These are phyloP conservation scores for Carcharodon carcharias DNA, from an alignment of 2,797 vertebrate species.

Conservation along the genomic window DNA sequence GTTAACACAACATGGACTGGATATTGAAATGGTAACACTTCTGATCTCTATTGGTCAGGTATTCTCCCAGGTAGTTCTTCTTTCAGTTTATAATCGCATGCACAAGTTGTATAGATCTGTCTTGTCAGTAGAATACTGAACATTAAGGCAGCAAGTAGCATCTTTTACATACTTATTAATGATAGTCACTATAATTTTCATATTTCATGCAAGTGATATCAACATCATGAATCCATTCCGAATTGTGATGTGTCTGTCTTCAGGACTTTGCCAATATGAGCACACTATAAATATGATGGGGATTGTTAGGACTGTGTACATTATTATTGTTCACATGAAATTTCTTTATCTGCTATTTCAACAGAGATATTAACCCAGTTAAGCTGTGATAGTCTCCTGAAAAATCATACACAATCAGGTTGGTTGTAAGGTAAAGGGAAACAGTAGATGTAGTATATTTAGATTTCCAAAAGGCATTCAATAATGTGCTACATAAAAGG, in stretches of 20 bases:
- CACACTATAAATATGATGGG: no score
- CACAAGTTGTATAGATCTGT: not conserved
- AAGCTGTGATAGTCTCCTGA: not conserved
- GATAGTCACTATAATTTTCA: no score
- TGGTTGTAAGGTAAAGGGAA: not conserved
- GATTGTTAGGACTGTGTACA: no score
- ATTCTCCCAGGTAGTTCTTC: not conserved
- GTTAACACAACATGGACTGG: not conserved
- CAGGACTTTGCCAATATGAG: no score
- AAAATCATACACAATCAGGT: not conserved
- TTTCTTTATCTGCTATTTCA: not conserved
- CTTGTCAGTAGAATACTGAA: not conserved
- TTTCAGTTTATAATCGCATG: not conserved
- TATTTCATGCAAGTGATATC: no score
- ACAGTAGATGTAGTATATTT: no score
- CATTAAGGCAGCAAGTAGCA: not conserved
- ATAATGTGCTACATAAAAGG: no score
- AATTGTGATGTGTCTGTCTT: no score
- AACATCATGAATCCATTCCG: no score
- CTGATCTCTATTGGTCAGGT: not conserved
- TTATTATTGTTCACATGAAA: not conserved
- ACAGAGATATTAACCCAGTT: not conserved
- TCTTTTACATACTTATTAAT: no score
- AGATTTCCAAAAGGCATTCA: no score
- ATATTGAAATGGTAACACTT: not conserved